These are phyloP conservation scores for Cabera pusaria DNA, from an alignment of 2,888 invertebrate genomes.

Conservation along the genomic window DNA sequence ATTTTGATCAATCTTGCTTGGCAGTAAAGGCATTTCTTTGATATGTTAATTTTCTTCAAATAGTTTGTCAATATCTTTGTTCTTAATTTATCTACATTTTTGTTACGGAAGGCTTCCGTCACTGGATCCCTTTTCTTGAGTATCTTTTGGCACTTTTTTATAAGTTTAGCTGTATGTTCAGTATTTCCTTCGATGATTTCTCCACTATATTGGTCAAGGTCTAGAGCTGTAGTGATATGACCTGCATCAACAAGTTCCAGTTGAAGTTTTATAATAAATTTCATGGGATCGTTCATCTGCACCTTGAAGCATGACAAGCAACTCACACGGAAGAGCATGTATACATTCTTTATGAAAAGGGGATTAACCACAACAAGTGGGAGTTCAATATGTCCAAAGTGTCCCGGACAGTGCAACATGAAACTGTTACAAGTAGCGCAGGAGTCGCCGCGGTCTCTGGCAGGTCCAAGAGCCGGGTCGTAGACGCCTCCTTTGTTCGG, in stretches of 20 bases:
- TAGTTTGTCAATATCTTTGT: conserved; percentile 66
- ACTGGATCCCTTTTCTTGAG: conserved; percentile 56
- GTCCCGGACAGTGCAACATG: conserved; percentile 91
- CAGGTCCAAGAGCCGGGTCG: conserved; percentile 91
- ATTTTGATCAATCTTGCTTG: conserved; percentile 75
- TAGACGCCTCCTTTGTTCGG: conserved; percentile 94
- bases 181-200: conserved; percentile 58
- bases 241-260: conserved; percentile 89
- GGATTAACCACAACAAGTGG: conserved; percentile 96
- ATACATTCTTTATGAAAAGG: conserved; percentile 90
- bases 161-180: conserved; percentile 67
- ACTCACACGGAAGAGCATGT: conserved; percentile 85
- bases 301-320: conserved; percentile 88
- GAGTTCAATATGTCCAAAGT: conserved; percentile 96
- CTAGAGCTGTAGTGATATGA: conserved; percentile 87
- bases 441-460: conserved; percentile 85
- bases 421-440: conserved; percentile 92
- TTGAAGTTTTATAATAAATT: conserved; percentile 86
- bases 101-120: conserved; percentile 62
- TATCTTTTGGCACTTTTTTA: conserved; percentile 66
- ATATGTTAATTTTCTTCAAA: conserved; percentile 67
- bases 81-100: conserved; percentile 77
- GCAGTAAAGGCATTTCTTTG: conserved; percentile 83
- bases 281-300: conserved; percentile 81
- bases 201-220: conserved; percentile 78